A percentile compares a stretch with the other conserved stretches of the same genome.
phyloP scores from a whole-genome alignment of 2,797 vertebrate genomes.

The Enteromius argenteus region DNA sequence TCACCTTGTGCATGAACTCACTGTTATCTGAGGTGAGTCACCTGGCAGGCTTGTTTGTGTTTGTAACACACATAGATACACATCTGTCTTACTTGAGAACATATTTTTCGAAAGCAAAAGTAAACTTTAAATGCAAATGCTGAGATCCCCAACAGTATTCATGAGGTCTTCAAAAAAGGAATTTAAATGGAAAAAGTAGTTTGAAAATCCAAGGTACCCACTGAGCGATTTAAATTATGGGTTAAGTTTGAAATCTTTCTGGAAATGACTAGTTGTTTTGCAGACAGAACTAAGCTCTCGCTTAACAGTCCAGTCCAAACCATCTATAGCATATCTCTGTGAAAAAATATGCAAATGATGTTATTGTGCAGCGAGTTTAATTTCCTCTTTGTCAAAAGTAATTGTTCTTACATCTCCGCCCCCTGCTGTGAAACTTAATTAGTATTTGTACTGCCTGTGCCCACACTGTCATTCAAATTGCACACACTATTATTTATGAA shows the following conservation, averaged over 20 bases:
- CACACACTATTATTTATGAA: slow-evolving; percentile 37
- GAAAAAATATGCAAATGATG: slow-evolving; percentile 38
- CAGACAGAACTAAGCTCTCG: background rate
- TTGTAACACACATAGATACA: background rate
- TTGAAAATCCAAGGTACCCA: slow-evolving; percentile 3
- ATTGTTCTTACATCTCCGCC: slow-evolving; percentile 35
- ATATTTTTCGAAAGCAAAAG: background rate
- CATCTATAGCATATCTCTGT: slow-evolving; percentile 31
- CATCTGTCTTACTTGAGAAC: background rate
- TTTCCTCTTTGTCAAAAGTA: slow-evolving; percentile 39
- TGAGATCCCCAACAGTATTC: background rate
- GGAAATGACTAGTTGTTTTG: slow-evolving; percentile 16
- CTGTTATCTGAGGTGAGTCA: slow-evolving; percentile 31
- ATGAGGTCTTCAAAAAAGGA: background rate
- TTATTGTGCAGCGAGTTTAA: slow-evolving; percentile 37
- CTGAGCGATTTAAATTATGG: background rate
- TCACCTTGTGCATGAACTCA: slow-evolving; percentile 23
- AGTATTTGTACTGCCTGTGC: slow-evolving; percentile 37
- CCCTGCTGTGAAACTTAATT: slow-evolving; percentile 48
- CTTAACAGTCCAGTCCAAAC: slow-evolving; percentile 31
- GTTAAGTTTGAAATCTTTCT: background rate
- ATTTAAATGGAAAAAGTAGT: slow-evolving; percentile 12
- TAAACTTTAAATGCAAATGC: background rate
- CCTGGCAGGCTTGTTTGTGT: slow-evolving; percentile 1
- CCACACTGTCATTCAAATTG: slow-evolving; percentile 44